Base-by-base conservation (phyloP, 2,888 invertebrate species). In the Napeogenes inachia region DNA sequence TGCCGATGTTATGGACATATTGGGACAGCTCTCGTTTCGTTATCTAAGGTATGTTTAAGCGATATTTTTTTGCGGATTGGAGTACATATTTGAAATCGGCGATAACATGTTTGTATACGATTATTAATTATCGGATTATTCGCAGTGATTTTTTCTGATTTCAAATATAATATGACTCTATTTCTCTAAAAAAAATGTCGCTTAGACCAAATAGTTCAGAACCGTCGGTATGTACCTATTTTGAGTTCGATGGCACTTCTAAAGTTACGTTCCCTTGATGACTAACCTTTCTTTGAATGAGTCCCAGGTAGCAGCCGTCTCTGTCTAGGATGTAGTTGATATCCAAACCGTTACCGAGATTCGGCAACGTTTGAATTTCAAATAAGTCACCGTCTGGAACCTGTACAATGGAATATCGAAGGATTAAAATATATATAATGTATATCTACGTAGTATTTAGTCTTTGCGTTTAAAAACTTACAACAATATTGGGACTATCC, bases 311-410 rank as follows among this genome's bases (percentile, higher is more conserved):
- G 73, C 94, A 94, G 3, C 94, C 94, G 71, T 93, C 92, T 71
- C 87, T 80, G 47, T 89, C 91, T 50, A 89, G 72, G 63, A 90
- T 90, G 67, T 88, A 88, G 70, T 90, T 86, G 46, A 88, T 85
- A 64, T 90, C 87, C 59, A 91, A 71, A 42, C 90, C 91, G 63
- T 89, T 89, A 21, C 89, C 87, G 30, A 91, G 71, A 66, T 79
- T 83, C 3, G 94, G 94, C 59, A 95, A 79, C 8, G 82, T 85
- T 12, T 89, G 87, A 47, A 92, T 81, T 79, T 95, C 93, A 75
- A 96, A 96, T 65, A 95, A 75, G 79, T 95, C 94, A 69, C 93
- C 93, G 62, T 93, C 89, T 47, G 94, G 94, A 42, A 94, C 92
- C 94, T 94, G 75, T 13, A 79, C 73, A 57, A 56, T 56, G 0